Evolutionary conservation across 2,888 invertebrate genomes (phyloP), one percentile per base, ranked within the genome.

Genomic region (Chalcis sispes): DNA sequence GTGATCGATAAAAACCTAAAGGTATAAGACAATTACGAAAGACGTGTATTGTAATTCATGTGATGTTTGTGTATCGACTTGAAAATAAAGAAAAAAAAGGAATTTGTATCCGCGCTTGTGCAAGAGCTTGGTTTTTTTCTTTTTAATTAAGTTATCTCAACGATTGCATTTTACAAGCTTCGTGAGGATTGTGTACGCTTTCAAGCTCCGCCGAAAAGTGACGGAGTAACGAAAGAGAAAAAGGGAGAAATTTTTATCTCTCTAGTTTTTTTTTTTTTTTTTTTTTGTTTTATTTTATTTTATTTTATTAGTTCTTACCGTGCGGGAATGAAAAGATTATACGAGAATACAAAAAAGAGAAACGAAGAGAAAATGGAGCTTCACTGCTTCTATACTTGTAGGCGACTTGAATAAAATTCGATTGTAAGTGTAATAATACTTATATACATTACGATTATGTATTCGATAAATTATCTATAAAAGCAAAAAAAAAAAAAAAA

Each of bases 391-490:
- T 72, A 42, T 83, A 85, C 74, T 82, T 80, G 81, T 84, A 83
- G 81, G 81, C 77, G 78, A 79, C 75, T 83, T 82, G 80, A 84
- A 80, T 81, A 79, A 75, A 69, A 65, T 8, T 78, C 71, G 70
- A 72, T 54, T 79, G 56, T 79, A 77, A 75, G 77, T 72, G 75
- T 77, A 74, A 75, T 77, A 74, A 75, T 72, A 72, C 72, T 77
- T 78, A 75, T 80, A 78, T 79, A 70, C 80, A 81, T 82, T 82
- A 82, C 80, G 70, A 83, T 80, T 83, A 81, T 84, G 82, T 85
- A 85, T 80, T 82, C 82, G 83, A 83, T 85, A 85, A 85, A 85
- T 85, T 85, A 84, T 83, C 80, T 83, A 83, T 79, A 82, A 84
- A 83, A 82, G 58, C 4, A 18, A n/a, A 50, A 20, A 66, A 64